These are phyloP conservation scores for Drosophila persimilis DNA, from an alignment of 1,140 invertebrate species.

Conservation along the genomic window DNA sequence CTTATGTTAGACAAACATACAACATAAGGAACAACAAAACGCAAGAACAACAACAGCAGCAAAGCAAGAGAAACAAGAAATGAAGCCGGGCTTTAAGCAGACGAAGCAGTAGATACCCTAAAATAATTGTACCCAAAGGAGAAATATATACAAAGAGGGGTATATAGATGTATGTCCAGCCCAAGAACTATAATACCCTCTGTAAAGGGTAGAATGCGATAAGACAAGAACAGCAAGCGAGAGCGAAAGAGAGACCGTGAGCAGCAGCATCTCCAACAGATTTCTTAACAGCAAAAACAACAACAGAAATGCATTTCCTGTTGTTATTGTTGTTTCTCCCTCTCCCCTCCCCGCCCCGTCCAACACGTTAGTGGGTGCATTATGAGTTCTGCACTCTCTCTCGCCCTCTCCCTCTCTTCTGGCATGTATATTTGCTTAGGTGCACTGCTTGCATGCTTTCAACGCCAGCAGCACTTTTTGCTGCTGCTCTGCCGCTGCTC, in stretches of 20 bases:
- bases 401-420: conserved; percentile 5
- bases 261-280: conserved; percentile 44
- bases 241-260: conserved; percentile 19
- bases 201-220: conserved; percentile 35
- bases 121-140: too few species aligned
- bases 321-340: conserved; percentile 63
- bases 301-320: conserved; percentile 71
- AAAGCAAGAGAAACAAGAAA: conserved; percentile 43
- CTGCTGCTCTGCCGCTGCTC: conserved; percentile 27
- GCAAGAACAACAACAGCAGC: conserved; percentile 58
- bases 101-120: too few species aligned
- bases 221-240: conserved; percentile 58
- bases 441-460: conserved; percentile 73
- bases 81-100: neutral
- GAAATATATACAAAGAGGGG: too few species aligned
- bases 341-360: neutral
- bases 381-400: conserved; percentile 44
- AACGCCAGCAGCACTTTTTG: conserved; percentile 71
- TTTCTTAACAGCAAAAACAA: conserved; percentile 72
- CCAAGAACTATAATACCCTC: too few species aligned
- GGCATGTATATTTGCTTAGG: conserved; percentile 60
- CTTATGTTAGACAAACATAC: conserved; percentile 67
- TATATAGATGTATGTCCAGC: too few species aligned
- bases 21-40: conserved; percentile 48
- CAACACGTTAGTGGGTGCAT: conserved; percentile 54